phyloP scores from a whole-genome alignment of 2,797 vertebrate species.

The Coregonus ussuriensis region DNA sequence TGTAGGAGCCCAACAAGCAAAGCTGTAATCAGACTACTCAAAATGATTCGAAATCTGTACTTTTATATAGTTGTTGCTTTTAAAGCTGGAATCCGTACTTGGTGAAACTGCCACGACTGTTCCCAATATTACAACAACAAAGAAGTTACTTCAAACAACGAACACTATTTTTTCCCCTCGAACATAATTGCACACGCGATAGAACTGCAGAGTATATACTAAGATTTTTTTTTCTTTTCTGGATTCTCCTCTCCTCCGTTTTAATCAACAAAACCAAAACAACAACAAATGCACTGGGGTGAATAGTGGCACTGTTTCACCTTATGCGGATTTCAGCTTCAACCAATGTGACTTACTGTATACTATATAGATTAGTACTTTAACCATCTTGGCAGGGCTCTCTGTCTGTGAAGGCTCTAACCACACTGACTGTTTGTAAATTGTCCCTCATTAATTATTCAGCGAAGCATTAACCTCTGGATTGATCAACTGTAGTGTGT shows the following conservation, averaged over 20 bases:
- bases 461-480: conserved; percentile 43
- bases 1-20: background rate
- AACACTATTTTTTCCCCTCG: background rate
- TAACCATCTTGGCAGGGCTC: conserved; percentile 6
- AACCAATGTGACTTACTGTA: background rate
- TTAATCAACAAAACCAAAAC: background rate
- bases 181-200: background rate
- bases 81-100: background rate
- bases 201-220: background rate
- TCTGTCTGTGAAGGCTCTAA: conserved; percentile 3
- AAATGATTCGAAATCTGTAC: background rate
- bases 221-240: no score
- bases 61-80: background rate
- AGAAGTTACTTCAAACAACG: background rate
- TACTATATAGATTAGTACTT: background rate
- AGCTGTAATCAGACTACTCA: background rate
- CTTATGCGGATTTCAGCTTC: background rate
- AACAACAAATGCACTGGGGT: background rate
- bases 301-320: background rate
- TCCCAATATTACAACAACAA: background rate
- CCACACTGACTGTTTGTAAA: conserved; percentile 43
- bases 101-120: background rate
- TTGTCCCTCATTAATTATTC: conserved; percentile 57
- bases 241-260: background rate
- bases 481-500: conserved; percentile 55